Base-by-base conservation (phyloP, 2,113 vertebrate species). In the Shinisaurus crocodilurus region DNA sequence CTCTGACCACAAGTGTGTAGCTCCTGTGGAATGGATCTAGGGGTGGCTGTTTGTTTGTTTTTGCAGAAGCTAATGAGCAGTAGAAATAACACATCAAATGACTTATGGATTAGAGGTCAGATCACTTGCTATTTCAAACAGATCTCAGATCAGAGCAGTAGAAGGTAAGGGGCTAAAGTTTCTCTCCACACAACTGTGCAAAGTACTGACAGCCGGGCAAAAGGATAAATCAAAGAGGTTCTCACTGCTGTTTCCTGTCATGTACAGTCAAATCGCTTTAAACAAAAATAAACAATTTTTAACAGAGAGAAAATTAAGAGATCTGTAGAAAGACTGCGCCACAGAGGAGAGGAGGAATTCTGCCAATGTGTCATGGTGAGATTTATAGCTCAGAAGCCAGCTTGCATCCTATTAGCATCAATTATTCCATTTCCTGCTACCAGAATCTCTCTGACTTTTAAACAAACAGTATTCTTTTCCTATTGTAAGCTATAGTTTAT, bases 221-320 rank as follows among this genome's bases (percentile, higher is more conserved):
- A 82, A 88, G 34, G 43, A 18, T 32, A 29, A 48, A 5, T n/a
- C 29, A 69, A 67, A 48, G 87, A 18, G 37, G 50, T 80, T 88
- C 12, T 65, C 45, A 1, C 77, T 57, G n/a, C 45, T 81, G 63
- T 88, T 88, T 88, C 48, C 81, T 81, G 12, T 81, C 87, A 88
- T 81, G 45, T n/a, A 54, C 45, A 50, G 67, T 72, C 48, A 72
- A 37, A 72, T 57, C 48, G n/a, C 77, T 82, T 80, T n/a, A 77
- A 77, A 65, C 15, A 65, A 48, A 81, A 81, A 54, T 40, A 70
- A 80, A 70, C 63, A 79, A 27, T 48, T 80, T 37, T 81, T 82
- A 82, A 72, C 65, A 82, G 65, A 88, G 50, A 88, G 43, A 37
- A 81, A 88, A 88, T 88, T 88, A 88, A 88, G 45, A 88, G 60